Evolutionary conservation across 1,140 invertebrate species (phyloP), one percentile per base, ranked within the genome.

Genomic region (Ylistrum balloti): DNA sequence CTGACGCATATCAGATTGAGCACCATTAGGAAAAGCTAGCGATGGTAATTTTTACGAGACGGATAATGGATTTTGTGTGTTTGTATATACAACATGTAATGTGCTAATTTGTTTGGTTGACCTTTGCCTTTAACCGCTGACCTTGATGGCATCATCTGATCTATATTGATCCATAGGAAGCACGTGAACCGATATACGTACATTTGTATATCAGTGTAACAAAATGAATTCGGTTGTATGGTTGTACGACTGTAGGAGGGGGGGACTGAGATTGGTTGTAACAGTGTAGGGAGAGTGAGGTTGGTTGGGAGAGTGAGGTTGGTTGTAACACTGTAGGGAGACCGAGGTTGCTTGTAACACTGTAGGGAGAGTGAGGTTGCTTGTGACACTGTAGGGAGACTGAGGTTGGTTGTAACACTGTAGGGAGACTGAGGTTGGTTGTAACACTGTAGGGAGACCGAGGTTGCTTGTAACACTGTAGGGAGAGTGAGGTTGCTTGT

Each of bases 61-160:
- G n/a, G 56, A 74, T 74, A 74, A 74, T 74, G 56, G 56, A n/a
- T 74, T 74, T 74, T 74, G 56, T 74, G 56, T 74, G 56, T 74
- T 28, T 74, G 56, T 74, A 74, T 74, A 74, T 28, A 74, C 56
- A 74, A 74, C 56, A 45, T 45, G 56, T 74, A 74, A 74, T 74
- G 56, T 74, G 56, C 56, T 74, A 74, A 74, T 74, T 74, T n/a
- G 56, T 74, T 22, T 28, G 56, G n/a, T 28, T 74, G 56, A 74
- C 56, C 56, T 74, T 74, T 74, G 11, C 22, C 1, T 74, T n/a
- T 74, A 1, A 74, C 56, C 56, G 5, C 28, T 74, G n/a, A 74
- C 56, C 15, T 74, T 74, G 56, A n/a, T 28, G n/a, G 56, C 3
- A 74, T 74, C 56, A 74, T 74, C 22, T n/a, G n/a, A 28, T 74